Conservation (phyloP, 2,113 vertebrate genomes). For the Cryptotis parvus region DNA sequence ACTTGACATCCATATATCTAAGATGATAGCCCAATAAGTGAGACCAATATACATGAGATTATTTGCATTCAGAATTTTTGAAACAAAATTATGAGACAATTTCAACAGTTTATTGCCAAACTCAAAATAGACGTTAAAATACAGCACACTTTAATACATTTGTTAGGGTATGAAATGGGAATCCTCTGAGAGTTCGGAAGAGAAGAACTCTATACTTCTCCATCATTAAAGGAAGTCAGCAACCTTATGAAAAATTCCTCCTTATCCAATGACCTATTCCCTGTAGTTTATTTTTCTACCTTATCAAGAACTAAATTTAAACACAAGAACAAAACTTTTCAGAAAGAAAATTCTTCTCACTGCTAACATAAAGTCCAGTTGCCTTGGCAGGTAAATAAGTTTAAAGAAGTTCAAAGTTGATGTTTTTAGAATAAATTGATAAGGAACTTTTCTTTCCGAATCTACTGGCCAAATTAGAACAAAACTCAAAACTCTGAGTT, state of each 20-base stretch:
- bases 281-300: neutral
- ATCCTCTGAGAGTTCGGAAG: neutral
- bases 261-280: neutral
- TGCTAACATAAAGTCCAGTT: neutral
- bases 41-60: neutral
- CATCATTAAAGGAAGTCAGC: neutral
- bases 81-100: neutral
- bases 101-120: neutral
- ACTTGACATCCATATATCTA: neutral
- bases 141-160: neutral
- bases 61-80: neutral
- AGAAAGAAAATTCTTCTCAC: neutral
- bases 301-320: slow-evolving; percentile 22
- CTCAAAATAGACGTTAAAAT: neutral
- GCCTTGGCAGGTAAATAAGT: slow-evolving; percentile 19
- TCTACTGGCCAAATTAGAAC: slow-evolving; percentile 48
- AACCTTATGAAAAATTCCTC: neutral
- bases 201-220: neutral
- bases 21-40: neutral
- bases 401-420: slow-evolving; percentile 33
- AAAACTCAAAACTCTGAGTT: neutral
- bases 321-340: neutral
- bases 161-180: neutral
- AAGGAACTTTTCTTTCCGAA: slow-evolving; percentile 34
- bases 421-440: slow-evolving; percentile 64